Evolutionary conservation across 2,797 vertebrate species (phyloP).

Genomic region (Cottoperca gobio): DNA sequence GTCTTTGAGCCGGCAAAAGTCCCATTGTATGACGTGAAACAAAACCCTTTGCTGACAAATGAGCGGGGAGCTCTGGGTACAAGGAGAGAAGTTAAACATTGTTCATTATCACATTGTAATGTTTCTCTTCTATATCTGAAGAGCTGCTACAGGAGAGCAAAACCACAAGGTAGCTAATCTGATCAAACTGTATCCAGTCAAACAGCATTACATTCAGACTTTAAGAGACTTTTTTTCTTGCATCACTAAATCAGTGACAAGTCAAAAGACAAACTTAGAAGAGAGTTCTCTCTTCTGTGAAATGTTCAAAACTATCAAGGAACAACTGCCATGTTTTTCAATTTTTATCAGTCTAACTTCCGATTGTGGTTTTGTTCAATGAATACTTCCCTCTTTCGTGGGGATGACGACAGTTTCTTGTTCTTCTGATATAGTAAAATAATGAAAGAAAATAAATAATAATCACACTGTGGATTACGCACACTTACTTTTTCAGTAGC

Average conservation of each 20-base stretch:
- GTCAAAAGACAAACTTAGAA: background rate
- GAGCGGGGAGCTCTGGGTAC: too few relatives aligned
- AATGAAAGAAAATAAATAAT: too few relatives aligned
- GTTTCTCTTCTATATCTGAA: background rate
- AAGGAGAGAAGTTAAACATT: too few relatives aligned
- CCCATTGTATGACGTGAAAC: too few relatives aligned
- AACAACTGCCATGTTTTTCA: background rate
- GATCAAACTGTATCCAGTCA: conserved; percentile 35
- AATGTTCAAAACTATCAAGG: background rate
- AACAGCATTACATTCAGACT: conserved; percentile 19
- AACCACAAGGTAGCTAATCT: conserved; percentile 22
- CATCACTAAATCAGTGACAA: conserved; percentile 2
- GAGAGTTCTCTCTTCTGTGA: too few relatives aligned
- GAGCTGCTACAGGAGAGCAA: background rate
- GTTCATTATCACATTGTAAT: too few relatives aligned
- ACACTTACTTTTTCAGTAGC: background rate
- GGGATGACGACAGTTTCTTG: background rate
- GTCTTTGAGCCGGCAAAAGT: too few relatives aligned
- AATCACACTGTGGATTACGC: too few relatives aligned
- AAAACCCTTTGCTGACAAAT: too few relatives aligned
- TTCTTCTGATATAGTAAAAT: too few relatives aligned
- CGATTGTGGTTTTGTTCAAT: background rate
- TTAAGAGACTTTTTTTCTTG: background rate
- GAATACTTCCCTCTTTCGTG: background rate
- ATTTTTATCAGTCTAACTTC: background rate